Base-by-base conservation (phyloP, 2,797 vertebrate species). In the Sparidentex hasta region DNA sequence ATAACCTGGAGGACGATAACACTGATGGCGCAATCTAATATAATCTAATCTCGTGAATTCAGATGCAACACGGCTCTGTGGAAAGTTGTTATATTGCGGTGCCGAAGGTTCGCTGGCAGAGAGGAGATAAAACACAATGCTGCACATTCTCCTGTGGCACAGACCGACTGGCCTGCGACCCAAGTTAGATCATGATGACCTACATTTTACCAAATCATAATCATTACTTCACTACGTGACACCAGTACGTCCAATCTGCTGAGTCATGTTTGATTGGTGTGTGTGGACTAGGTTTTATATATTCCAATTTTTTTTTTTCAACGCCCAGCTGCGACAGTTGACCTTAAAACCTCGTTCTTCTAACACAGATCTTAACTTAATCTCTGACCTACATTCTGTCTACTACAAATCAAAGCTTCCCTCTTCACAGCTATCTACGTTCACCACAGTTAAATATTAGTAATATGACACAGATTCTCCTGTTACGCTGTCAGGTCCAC, bases 361-460 rank as follows among this genome's bases (percentile, higher is more conserved):
- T 33, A 12, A 29, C 27, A 13, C 18, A 17, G 21, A 48, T 0
- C 0, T 38, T 2, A 48, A 23, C 27, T 52, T 48, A 0, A 61
- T 61, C 71, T 57, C 55, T 65, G 20, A 74, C 58, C 47, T 44
- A 20, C 21, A 65, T 59, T 72, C 4, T 17, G 1, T 66, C 29
- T 3, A n/a, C 16, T 57, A 50, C 21, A 11, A 63, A 54, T 46
- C 56, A 56, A 54, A 48, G 62, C 18, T 51, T 59, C 43, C 4
- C 23, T 38, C 18, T 59, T 58, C 2, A 50, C 20, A 17, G 54
- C 27, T 1, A 13, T 27, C 23, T 27, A 6, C 41, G 23, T 52
- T 66, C 55, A 27, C 67, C 52, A 75, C 5, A 13, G 27, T 13
- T 17, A 21, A 58, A 51, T 16, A 43, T 14, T 2, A 51, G 29